Evolutionary conservation across 2,797 vertebrate genomes (phyloP), one percentile per base, ranked within the genome.

Genomic region (Bovichtus variegatus): DNA sequence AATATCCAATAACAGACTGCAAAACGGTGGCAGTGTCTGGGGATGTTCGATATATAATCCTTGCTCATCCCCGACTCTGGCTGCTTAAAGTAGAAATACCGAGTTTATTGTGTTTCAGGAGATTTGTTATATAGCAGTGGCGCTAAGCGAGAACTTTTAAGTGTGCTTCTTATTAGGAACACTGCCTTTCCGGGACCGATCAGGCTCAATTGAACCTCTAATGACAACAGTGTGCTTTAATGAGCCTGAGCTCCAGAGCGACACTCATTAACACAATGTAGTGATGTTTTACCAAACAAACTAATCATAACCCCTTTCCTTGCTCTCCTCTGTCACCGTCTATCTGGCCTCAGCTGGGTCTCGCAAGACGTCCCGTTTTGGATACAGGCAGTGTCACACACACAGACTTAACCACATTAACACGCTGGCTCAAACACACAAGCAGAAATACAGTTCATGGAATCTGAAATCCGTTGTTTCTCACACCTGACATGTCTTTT

Each of bases 161-260:
- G 9, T 53, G 29, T 25, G 36, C 41, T 50, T 57, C 31, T 67
- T 34, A 66, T 50, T 47, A 29, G 5, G 12, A 61, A 46, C 41
- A 4, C 23, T 13, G 49, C 38, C 18, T 62, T 62, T 63, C 47
- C 40, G 63, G 51, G 57, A 59, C 47, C 40, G 44, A 66, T 81
- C 50, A 54, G 44, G 71, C 59, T 59, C 59, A 78, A 76, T 69
- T 71, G 59, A 75, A 36, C 36, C 27, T 67, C 31, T 74, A 54
- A 61, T 79, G 58, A 79, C 51, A 71, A 47, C 50, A 38, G 34
- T 50, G 36, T 58, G 50, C 29, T 63, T 63, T 58, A 68, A 75
- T 83, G 62, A 86, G 76, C 43, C 38, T n/a, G 9, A 46, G 50
- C 36, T 27, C 44, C 34, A 23, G 41, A 73, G 55, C 36, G 4